A percentile compares a stretch with the other conserved stretches of the same genome.
phyloP scores from a whole-genome alignment of 1,140 invertebrate species.

The Lithobius niger region DNA sequence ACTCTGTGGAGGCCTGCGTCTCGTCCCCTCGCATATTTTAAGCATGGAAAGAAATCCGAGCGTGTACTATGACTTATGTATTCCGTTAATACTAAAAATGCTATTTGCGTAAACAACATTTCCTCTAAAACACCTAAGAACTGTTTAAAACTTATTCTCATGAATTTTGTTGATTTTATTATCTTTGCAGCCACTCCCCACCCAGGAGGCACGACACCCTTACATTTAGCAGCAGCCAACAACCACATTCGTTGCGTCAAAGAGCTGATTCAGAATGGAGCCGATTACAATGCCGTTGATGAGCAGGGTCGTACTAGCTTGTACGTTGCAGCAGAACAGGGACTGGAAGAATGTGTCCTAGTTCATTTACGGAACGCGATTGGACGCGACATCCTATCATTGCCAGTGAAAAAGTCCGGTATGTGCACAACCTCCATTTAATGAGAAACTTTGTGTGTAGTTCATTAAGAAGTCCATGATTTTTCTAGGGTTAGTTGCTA shows the following conservation, averaged over 20 bases:
- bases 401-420: conserved; percentile 26
- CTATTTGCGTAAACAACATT: too few species aligned
- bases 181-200: not conserved
- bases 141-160: too few species aligned
- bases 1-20: too few species aligned
- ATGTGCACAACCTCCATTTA: too few species aligned
- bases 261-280: conserved; percentile 75
- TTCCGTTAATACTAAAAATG: too few species aligned
- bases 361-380: conserved; percentile 29
- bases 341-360: conserved; percentile 23
- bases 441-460: too few species aligned
- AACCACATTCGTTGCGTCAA: conserved; percentile 72
- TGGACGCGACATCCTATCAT: conserved; percentile 28
- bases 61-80: too few species aligned
- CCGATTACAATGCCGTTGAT: conserved; percentile 53
- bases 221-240: conserved; percentile 74
- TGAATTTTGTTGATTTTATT: not conserved
- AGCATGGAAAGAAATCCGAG: too few species aligned
- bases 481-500: too few species aligned
- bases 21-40: too few species aligned
- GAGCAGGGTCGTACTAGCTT: conserved; percentile 27
- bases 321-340: conserved; percentile 26
- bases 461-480: too few species aligned
- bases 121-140: too few species aligned
- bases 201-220: conserved; percentile 60